These are phyloP conservation scores for Eulithis testata DNA, from an alignment of 2,888 invertebrate genomes.

Conservation along the genomic window DNA sequence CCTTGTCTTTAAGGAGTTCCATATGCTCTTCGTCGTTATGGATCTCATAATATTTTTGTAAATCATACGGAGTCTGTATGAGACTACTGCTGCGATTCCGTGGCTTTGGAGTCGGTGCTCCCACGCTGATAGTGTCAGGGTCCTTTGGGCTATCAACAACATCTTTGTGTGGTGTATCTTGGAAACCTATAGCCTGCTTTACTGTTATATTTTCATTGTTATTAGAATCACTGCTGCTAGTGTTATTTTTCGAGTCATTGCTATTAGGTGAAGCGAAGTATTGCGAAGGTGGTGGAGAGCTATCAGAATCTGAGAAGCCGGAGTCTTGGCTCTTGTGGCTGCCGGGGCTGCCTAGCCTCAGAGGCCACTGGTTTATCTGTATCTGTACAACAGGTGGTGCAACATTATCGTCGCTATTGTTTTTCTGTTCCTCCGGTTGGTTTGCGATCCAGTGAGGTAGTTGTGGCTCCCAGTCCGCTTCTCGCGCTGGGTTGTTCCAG, in stretches of 20 bases:
- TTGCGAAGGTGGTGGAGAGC: constrained; percentile 82
- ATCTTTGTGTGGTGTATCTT: constrained; percentile 66
- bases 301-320: constrained; percentile 92
- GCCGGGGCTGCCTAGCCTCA: constrained; percentile 81
- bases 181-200: constrained; percentile 73
- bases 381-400: constrained; percentile 64
- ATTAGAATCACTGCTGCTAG: constrained; percentile 76
- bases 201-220: constrained; percentile 79
- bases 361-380: constrained; percentile 75
- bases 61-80: constrained; percentile 80
- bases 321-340: constrained; percentile 92
- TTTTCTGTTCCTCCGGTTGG: constrained; percentile 70
- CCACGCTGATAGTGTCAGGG: constrained; percentile 50
- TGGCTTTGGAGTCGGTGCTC: constrained; percentile 70
- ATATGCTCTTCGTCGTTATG: constrained; percentile 78
- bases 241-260: constrained; percentile 67
- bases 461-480: constrained; percentile 80
- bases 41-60: constrained; percentile 79
- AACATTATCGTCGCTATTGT: constrained; percentile 71
- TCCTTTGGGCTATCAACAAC: constrained; percentile 61
- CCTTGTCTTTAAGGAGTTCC: constrained; percentile 72
- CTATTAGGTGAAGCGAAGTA: constrained; percentile 69
- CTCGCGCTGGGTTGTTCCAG: constrained; percentile 59
- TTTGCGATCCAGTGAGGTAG: constrained; percentile 81
- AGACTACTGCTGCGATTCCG: constrained; percentile 77